Conservation (phyloP, 2,888 invertebrate genomes). For the Nemapogon koenigi region DNA sequence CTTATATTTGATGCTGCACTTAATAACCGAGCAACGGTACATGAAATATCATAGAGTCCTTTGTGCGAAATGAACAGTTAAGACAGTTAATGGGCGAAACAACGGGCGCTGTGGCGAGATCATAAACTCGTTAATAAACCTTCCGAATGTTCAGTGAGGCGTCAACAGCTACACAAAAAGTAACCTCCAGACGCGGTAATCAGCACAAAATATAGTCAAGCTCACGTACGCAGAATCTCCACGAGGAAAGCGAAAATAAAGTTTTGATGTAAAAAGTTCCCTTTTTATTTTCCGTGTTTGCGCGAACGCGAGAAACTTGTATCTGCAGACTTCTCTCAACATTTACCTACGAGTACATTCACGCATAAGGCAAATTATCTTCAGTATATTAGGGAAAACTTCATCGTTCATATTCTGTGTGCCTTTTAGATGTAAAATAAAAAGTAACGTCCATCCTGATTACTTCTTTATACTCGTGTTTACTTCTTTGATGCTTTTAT, state of each 20-base stretch:
- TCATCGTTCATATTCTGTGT: slow-evolving; percentile 7
- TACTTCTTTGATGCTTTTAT: no score
- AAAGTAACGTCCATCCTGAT: not conserved
- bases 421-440: not conserved
- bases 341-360: slow-evolving; percentile 9
- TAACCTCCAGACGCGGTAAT: slow-evolving; percentile 36
- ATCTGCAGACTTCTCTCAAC: slow-evolving; percentile 7
- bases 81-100: no score
- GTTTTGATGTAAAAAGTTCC: slow-evolving; percentile 66
- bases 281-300: slow-evolving; percentile 50
- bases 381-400: slow-evolving; percentile 7
- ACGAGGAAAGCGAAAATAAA: slow-evolving; percentile 44
- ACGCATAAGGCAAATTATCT: slow-evolving; percentile 10
- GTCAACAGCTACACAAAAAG: slow-evolving; percentile 1
- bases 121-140: no score
- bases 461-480: not conserved
- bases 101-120: no score
- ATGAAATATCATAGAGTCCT: no score
- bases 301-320: slow-evolving; percentile 18
- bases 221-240: slow-evolving; percentile 50
- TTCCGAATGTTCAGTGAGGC: slow-evolving; percentile 3
- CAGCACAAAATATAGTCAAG: slow-evolving; percentile 45
- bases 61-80: no score
- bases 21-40: no score
- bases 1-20: no score